These are phyloP conservation scores for Paracyprichromis sp. DNA, from an alignment of 2,113 vertebrate genomes.

Conservation along the genomic window DNA sequence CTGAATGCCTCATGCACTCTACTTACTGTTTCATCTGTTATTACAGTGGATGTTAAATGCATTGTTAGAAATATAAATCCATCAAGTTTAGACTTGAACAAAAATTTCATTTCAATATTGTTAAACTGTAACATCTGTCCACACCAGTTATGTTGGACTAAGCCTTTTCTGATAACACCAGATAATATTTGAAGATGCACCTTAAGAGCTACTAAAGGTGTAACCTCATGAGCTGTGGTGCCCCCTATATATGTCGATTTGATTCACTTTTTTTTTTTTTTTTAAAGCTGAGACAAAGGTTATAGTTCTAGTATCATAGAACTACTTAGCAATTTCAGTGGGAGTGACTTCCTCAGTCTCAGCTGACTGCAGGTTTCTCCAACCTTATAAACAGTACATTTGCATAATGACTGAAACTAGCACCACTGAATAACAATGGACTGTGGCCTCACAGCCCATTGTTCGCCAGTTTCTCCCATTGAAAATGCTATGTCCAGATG, in stretches of 20 bases:
- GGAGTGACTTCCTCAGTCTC: not conserved
- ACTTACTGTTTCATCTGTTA: not conserved
- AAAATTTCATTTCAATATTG: not conserved
- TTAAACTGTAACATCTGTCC: not conserved
- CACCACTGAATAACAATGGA: not conserved
- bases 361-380: not conserved
- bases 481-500: not conserved
- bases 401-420: not conserved
- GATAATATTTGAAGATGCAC: not conserved
- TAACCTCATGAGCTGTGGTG: not conserved
- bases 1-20: not conserved
- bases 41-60: not conserved
- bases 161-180: fast-evolving
- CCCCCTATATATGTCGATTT: not conserved
- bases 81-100: not conserved
- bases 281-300: not conserved
- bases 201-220: not conserved
- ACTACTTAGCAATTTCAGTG: not conserved
- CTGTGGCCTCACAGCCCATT: not conserved
- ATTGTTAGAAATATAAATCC: not conserved
- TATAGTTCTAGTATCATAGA: not conserved
- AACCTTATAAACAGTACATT: fast-evolving
- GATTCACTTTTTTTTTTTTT: fast-evolving
- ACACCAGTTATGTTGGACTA: fast-evolving
- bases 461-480: not conserved